phyloP scores from a whole-genome alignment of 2,113 vertebrate genomes.

The Antechinus flavipes region DNA sequence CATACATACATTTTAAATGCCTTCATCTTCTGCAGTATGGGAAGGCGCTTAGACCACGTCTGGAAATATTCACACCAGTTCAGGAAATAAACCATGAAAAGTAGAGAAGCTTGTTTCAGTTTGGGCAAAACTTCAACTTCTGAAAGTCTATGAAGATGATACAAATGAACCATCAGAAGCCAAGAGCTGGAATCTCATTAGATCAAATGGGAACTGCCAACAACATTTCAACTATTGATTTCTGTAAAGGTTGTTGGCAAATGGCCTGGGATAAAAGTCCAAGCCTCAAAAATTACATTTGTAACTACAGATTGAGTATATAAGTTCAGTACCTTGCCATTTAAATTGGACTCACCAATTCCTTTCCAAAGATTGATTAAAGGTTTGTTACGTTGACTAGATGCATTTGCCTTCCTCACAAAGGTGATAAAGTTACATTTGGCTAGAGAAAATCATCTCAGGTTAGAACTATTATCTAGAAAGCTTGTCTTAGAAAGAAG shows the following conservation, averaged over 20 bases:
- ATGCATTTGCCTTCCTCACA: neutral
- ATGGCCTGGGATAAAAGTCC: slow-evolving; percentile 42
- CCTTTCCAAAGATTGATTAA: slow-evolving; percentile 48
- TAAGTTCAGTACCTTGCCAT: slow-evolving; percentile 40
- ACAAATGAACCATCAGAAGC: slow-evolving; percentile 52
- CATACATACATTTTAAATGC: slow-evolving; percentile 56
- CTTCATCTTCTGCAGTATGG: slow-evolving; percentile 31
- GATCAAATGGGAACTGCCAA: slow-evolving; percentile 54
- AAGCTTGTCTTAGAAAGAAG: slow-evolving; percentile 25
- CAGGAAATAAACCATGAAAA: slow-evolving; percentile 51
- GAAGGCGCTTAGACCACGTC: slow-evolving; percentile 49
- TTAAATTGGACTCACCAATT: slow-evolving; percentile 24
- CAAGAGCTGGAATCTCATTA: slow-evolving; percentile 25
- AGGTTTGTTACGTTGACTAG: neutral
- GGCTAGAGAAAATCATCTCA: neutral
- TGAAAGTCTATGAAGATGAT: slow-evolving; percentile 53
- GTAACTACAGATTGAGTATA: slow-evolving; percentile 54
- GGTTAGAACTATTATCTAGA: neutral
- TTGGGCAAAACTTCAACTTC: slow-evolving; percentile 52
- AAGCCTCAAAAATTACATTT: slow-evolving; percentile 45
- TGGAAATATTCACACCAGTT: slow-evolving; percentile 48
- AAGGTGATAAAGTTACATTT: slow-evolving; percentile 10
- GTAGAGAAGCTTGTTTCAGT: slow-evolving; percentile 54
- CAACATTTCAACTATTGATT: slow-evolving; percentile 68
- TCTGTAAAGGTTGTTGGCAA: slow-evolving; percentile 64